phyloP scores from a whole-genome alignment of 2,888 invertebrate species.

The Spodoptera exigua region DNA sequence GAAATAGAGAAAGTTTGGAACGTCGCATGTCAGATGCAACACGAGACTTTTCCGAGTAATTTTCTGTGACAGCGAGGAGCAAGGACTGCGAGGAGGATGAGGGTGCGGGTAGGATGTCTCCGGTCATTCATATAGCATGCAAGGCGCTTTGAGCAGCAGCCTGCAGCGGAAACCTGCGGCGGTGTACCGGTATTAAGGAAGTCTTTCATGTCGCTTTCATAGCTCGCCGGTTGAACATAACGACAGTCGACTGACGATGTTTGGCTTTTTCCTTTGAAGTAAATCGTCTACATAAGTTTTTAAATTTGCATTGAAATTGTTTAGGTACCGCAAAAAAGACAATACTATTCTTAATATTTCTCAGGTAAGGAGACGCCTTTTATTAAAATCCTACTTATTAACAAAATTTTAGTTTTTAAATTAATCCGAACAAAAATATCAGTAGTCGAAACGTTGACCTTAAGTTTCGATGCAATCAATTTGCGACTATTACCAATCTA shows the following conservation, averaged over 20 bases:
- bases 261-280: conserved; percentile 52
- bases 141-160: conserved; percentile 60
- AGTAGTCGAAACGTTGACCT: not conserved
- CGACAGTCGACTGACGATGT: conserved; percentile 47
- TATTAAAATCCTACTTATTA: too few species aligned
- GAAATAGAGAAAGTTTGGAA: not conserved
- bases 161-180: conserved; percentile 56
- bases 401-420: too few species aligned
- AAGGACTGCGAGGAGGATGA: conserved; percentile 30
- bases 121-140: conserved; percentile 59
- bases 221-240: conserved; percentile 46
- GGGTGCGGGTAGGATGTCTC: conserved; percentile 25
- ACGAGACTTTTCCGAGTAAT: conserved; percentile 16
- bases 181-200: conserved; percentile 52
- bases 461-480: not conserved
- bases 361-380: not conserved
- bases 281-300: conserved; percentile 45
- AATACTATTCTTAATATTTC: not conserved
- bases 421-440: too few species aligned
- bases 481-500: conserved; percentile 16
- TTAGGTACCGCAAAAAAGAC: conserved; percentile 23
- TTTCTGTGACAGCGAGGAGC: conserved; percentile 15
- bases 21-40: conserved; percentile 12
- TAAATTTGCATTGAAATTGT: conserved; percentile 11
- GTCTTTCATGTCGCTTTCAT: conserved; percentile 62